Conservation (phyloP, 2,113 vertebrate species). For the Pampusana beccarii region DNA sequence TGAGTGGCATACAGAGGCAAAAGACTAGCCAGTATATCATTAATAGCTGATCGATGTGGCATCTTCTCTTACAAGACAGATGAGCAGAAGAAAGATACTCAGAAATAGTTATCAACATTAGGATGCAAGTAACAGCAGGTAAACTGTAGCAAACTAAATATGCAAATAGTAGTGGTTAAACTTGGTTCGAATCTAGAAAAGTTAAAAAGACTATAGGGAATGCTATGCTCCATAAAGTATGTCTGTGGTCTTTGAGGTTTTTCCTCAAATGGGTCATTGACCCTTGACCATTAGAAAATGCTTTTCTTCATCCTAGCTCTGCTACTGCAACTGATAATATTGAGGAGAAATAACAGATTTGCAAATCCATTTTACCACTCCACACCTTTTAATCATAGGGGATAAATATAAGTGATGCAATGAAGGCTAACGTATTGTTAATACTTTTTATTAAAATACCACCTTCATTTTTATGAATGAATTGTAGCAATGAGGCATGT, state of each 20-base stretch:
- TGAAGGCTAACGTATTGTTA: neutral
- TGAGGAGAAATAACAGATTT: neutral
- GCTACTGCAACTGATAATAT: neutral
- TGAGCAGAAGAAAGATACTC: neutral
- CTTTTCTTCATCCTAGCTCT: neutral
- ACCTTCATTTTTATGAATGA: neutral
- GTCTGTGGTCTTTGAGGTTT: neutral
- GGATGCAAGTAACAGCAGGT: neutral
- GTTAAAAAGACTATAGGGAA: neutral
- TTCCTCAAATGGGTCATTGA: neutral
- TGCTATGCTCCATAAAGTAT: neutral
- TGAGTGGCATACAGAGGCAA: neutral
- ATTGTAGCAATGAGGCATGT: neutral
- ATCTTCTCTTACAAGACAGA: neutral
- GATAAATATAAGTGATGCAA: neutral
- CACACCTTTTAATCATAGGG: neutral
- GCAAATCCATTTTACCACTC: neutral
- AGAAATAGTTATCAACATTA: neutral
- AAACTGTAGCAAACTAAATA: neutral
- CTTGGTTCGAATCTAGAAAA: neutral
- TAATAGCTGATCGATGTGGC: neutral
- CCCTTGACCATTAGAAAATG: neutral
- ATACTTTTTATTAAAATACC: neutral
- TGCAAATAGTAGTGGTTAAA: neutral
- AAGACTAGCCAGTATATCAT: neutral